Conservation (phyloP, 2,888 invertebrate genomes). For the Adineta ricciae region DNA sequence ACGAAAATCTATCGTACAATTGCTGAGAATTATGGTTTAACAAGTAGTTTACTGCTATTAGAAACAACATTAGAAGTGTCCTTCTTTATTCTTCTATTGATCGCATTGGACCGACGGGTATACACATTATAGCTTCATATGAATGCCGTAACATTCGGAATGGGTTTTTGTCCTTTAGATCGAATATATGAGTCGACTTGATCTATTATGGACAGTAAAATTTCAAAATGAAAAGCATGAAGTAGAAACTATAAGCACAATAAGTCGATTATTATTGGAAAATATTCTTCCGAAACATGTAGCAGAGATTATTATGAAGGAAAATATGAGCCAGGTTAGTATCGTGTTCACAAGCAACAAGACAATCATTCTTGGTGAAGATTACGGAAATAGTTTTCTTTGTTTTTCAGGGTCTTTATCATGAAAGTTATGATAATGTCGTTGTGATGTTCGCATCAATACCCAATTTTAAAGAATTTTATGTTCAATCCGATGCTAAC, state of each 20-base stretch:
- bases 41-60: neutral
- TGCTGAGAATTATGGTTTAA: neutral
- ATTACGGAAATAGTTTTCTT: too few relatives aligned
- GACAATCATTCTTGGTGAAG: too few relatives aligned
- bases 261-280: conserved; percentile 87
- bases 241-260: conserved; percentile 85
- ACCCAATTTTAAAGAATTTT: conserved; percentile 92
- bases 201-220: conserved; percentile 85
- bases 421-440: conserved; percentile 80
- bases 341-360: too few relatives aligned
- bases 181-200: conserved; percentile 78
- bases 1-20: conserved; percentile 23
- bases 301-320: conserved; percentile 76
- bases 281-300: conserved; percentile 93
- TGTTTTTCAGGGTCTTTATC: conserved; percentile 56
- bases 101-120: conserved; percentile 27
- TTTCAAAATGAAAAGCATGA: conserved; percentile 81
- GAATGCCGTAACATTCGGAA: too few relatives aligned
- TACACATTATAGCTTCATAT: neutral
- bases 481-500: conserved; percentile 88
- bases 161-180: conserved; percentile 56
- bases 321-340: conserved; percentile 12
- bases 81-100: conserved; percentile 27
- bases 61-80: conserved; percentile 21
- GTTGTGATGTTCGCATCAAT: conserved; percentile 97